A percentile compares a stretch with the other conserved stretches of the same genome.
phyloP scores from a whole-genome alignment of 2,113 vertebrate genomes.

The Daboia siamensis region DNA sequence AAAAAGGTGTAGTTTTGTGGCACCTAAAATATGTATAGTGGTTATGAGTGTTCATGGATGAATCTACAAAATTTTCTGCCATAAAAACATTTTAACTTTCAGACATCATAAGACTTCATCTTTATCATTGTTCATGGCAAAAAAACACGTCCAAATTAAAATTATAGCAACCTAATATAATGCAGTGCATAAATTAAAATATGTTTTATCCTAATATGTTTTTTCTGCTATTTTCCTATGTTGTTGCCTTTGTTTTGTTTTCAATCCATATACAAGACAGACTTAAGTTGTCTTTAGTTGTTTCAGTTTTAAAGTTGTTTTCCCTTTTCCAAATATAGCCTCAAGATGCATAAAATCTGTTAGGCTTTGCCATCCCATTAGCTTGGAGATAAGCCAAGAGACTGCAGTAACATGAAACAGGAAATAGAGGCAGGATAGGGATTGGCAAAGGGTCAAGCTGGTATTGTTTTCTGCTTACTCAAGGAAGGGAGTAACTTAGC shows the following conservation, averaged over 20 bases:
- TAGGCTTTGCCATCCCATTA: not conserved
- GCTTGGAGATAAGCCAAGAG: not conserved
- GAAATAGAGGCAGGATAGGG: not conserved
- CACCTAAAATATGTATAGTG: not conserved
- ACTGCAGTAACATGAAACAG: not conserved
- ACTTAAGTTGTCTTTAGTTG: not conserved
- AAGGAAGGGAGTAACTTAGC: not conserved
- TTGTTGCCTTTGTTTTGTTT: not conserved
- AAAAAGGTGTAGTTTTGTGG: not conserved
- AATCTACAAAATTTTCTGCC: not conserved
- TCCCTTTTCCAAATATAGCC: not conserved
- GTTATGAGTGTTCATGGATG: not conserved
- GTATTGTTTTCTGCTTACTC: not conserved
- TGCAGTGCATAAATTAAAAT: not conserved
- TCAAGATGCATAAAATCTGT: not conserved
- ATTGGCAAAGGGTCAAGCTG: not conserved
- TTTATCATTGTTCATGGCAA: not conserved
- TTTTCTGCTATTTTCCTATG: not conserved
- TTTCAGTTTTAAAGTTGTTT: not conserved
- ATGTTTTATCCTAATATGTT: not conserved
- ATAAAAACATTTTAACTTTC: not conserved
- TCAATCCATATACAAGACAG: not conserved
- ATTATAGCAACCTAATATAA: not conserved
- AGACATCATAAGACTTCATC: not conserved
- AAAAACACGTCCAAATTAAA: not conserved